A percentile compares a stretch with the other conserved stretches of the same genome.
Evolutionary conservation across 37 sponge, comb jelly and placozoan genomes (phyloP).

Genomic region (Bolinopsis microptera): DNA sequence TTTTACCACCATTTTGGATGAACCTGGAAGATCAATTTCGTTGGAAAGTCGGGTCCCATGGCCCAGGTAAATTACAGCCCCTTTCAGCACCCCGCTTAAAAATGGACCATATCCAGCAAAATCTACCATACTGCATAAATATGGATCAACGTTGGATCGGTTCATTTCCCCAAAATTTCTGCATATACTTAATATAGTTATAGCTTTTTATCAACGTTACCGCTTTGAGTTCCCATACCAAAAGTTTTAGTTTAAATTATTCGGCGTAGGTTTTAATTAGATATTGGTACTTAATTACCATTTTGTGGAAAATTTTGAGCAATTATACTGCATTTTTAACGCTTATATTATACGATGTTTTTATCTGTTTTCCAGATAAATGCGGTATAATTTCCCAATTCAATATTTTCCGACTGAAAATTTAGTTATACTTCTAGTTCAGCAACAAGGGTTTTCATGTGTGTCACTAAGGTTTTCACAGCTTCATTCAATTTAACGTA

Average conservation of each 20-base stretch:
- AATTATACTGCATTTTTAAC: not conserved
- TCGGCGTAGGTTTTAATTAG: not conserved
- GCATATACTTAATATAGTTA: not conserved
- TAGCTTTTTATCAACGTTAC: not conserved
- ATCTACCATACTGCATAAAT: not conserved
- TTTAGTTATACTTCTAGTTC: too few relatives aligned
- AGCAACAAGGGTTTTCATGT: too few relatives aligned
- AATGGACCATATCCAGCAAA: not conserved
- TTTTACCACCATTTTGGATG: not conserved
- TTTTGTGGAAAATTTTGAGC: not conserved
- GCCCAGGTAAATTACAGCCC: not conserved
- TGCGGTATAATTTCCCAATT: too few relatives aligned
- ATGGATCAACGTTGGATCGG: not conserved
- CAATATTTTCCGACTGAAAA: too few relatives aligned
- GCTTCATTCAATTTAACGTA: too few relatives aligned
- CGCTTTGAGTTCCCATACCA: too few relatives aligned
- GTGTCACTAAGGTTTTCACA: too few relatives aligned
- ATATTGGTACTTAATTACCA: not conserved
- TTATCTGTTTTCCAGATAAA: too few relatives aligned
- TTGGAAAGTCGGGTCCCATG: conserved; percentile 8
- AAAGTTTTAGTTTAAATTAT: not conserved
- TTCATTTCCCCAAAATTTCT: not conserved
- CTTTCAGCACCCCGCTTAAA: not conserved
- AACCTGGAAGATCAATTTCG: not conserved
- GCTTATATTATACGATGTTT: too few relatives aligned